Evolutionary conservation across 2,797 vertebrate genomes (phyloP).

Genomic region (Erpetoichthys calabaricus): DNA sequence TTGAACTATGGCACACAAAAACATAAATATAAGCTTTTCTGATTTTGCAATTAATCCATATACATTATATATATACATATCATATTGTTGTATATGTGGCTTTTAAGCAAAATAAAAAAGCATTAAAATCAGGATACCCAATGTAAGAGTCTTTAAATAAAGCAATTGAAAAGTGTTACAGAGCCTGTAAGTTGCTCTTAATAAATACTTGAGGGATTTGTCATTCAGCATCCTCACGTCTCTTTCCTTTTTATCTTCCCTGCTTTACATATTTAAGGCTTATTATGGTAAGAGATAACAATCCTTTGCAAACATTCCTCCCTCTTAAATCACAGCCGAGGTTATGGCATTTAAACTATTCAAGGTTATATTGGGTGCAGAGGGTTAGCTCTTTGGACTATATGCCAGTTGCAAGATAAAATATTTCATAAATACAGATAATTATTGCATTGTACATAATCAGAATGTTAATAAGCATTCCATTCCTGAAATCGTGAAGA

Average conservation of each 20-base stretch:
- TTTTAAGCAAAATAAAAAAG: not conserved
- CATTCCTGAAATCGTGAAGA: too few relatives aligned
- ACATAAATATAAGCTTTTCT: too few relatives aligned
- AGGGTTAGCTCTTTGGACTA: too few relatives aligned
- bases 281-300: slow-evolving; percentile 36
- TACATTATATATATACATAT: too few relatives aligned
- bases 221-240: slow-evolving; percentile 18
- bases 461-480: too few relatives aligned
- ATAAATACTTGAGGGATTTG: slow-evolving; percentile 15
- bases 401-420: too few relatives aligned
- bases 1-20: too few relatives aligned
- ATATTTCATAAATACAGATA: too few relatives aligned
- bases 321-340: slow-evolving; percentile 25
- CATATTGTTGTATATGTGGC: too few relatives aligned
- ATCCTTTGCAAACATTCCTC: slow-evolving; percentile 41
- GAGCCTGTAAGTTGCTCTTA: slow-evolving; percentile 1
- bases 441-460: too few relatives aligned
- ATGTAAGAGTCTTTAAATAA: slow-evolving; percentile 11
- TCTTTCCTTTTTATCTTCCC: slow-evolving; percentile 37
- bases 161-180: slow-evolving; percentile 1
- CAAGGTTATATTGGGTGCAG: not conserved
- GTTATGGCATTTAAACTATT: slow-evolving; percentile 34
- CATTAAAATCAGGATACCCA: slow-evolving; percentile 6
- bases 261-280: slow-evolving; percentile 48
- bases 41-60: too few relatives aligned